phyloP scores from a whole-genome alignment of 1,140 invertebrate species.

The Calephelis nemesis region DNA sequence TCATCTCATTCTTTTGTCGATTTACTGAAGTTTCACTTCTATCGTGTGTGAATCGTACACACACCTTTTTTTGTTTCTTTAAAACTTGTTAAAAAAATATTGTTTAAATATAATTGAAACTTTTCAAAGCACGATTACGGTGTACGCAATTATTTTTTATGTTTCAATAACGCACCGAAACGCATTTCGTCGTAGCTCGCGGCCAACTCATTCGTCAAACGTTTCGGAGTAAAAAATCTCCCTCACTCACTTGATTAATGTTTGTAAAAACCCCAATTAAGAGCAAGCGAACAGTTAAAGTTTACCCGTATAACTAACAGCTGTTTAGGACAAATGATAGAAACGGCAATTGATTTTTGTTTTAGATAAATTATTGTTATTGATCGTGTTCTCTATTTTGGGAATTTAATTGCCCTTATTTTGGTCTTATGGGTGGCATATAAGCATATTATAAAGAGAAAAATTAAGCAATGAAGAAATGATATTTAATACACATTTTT shows the following conservation, averaged over 20 bases:
- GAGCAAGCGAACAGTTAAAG: constrained; percentile 25
- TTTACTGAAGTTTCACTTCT: too few species aligned
- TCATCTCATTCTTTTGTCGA: too few species aligned
- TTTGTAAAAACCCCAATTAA: constrained; percentile 68
- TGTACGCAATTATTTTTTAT: background rate
- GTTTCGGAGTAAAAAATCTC: constrained; percentile 56
- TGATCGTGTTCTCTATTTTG: too few species aligned
- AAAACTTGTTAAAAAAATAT: too few species aligned
- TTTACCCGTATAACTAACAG: constrained; percentile 11
- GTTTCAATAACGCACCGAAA: background rate
- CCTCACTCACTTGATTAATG: constrained; percentile 68
- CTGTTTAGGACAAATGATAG: constrained; percentile 11
- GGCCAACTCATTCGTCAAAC: constrained; percentile 1
- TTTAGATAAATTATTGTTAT: constrained; percentile 4
- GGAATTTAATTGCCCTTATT: too few species aligned
- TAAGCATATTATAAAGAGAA: too few species aligned
- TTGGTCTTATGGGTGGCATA: too few species aligned
- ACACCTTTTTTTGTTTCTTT: too few species aligned
- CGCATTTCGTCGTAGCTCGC: constrained; percentile 6
- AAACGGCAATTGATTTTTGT: constrained; percentile 2
- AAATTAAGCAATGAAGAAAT: too few species aligned
- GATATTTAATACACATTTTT: too few species aligned
- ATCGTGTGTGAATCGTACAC: too few species aligned
- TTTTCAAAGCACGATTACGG: background rate
- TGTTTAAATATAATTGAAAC: too few species aligned